Conservation (phyloP, 2,113 vertebrate species). For the Spilogale gracilis region DNA sequence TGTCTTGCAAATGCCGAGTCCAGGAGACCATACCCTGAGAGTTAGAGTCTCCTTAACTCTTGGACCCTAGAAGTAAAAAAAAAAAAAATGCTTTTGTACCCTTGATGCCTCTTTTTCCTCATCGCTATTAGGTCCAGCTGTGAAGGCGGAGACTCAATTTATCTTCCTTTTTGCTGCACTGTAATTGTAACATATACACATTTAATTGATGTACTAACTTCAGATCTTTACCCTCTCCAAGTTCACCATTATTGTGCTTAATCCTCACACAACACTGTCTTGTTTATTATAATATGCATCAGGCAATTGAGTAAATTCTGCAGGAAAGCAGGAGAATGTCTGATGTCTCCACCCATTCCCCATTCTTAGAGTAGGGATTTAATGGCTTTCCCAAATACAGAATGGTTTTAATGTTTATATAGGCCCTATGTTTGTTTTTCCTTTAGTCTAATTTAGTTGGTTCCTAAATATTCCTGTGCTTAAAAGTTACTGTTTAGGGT, state of each 20-base stretch:
- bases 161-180: neutral
- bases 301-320: neutral
- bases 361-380: neutral
- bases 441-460: neutral
- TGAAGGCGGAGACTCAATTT: neutral
- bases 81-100: neutral
- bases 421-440: slow-evolving; percentile 25
- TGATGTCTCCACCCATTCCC: neutral
- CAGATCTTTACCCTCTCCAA: neutral
- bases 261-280: neutral
- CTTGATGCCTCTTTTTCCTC: neutral
- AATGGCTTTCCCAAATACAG: neutral
- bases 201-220: neutral
- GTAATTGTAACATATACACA: neutral
- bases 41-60: neutral
- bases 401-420: neutral
- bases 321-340: neutral
- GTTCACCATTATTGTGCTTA: neutral
- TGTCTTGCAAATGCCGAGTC: neutral
- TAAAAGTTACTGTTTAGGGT: neutral
- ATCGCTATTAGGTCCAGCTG: neutral
- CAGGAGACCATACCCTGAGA: neutral
- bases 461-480: neutral
- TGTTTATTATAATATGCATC: neutral
- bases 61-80: fast-evolving